Percentiles rank a stretch among this genome's conserved stretches.
Evolutionary conservation across 2,797 vertebrate species (phyloP).

Genomic region (Hyperoplus lanceolatus): DNA sequence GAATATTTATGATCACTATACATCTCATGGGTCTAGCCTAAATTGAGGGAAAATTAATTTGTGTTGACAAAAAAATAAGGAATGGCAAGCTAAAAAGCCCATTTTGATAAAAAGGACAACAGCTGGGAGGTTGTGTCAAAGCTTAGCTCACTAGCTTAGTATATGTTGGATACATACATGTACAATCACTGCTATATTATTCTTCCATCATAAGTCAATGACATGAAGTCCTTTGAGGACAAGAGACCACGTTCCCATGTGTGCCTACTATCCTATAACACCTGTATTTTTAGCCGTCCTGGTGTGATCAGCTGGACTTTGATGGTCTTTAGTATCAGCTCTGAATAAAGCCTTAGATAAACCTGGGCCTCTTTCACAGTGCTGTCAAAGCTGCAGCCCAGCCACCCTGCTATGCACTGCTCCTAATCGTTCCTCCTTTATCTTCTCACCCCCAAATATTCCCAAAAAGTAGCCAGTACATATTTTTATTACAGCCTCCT

Average conservation of each 20-base stretch:
- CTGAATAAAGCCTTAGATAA: constrained; percentile 49
- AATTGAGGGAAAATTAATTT: too few species aligned
- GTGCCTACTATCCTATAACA: constrained; percentile 43
- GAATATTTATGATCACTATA: too few species aligned
- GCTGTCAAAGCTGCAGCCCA: constrained; percentile 23
- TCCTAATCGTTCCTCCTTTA: constrained; percentile 37
- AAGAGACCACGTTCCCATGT: constrained; percentile 17
- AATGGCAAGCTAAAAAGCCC: too few species aligned
- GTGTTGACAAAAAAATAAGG: too few species aligned
- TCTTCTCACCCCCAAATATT: constrained; percentile 25
- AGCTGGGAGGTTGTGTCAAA: too few species aligned
- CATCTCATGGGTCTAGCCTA: too few species aligned
- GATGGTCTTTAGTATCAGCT: constrained; percentile 49
- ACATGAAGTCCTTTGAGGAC: constrained; percentile 16
- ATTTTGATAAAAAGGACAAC: too few species aligned
- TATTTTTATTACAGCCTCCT: constrained; percentile 25
- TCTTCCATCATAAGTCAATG: background rate
- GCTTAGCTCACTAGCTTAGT: too few species aligned
- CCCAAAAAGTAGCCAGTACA: constrained; percentile 39
- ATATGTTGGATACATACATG: too few species aligned
- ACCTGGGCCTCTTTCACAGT: constrained; percentile 19
- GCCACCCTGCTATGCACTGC: constrained; percentile 13
- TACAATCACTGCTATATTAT: constrained; percentile 2
- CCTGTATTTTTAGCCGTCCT: constrained; percentile 57
- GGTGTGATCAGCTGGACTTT: constrained; percentile 45